Conservation (phyloP, 2,797 vertebrate species). For the Microcaecilia unicolor region DNA sequence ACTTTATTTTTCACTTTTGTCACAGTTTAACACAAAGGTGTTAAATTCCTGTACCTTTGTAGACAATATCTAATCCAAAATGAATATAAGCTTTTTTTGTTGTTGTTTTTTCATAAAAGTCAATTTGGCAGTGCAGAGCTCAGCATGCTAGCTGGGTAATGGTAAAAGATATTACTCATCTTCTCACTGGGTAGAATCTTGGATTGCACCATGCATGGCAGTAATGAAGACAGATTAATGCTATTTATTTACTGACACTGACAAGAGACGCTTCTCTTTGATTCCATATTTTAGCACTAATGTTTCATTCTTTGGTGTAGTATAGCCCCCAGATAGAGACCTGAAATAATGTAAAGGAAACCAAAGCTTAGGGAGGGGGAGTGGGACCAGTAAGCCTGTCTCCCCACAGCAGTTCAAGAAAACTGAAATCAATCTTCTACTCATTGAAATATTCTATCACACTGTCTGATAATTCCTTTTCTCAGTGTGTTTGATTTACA, state of each 20-base stretch:
- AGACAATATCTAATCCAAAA: constrained; percentile 15
- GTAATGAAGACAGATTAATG: constrained; percentile 75
- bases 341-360: constrained; percentile 22
- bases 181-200: constrained; percentile 33
- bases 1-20: not conserved
- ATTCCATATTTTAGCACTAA: constrained; percentile 35
- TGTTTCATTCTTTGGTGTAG: constrained; percentile 35
- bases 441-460: too few species aligned
- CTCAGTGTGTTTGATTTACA: too few species aligned
- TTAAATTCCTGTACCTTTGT: constrained; percentile 22
- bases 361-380: too few species aligned
- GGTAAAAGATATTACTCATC: constrained; percentile 17
- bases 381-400: too few species aligned
- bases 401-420: too few species aligned
- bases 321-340: constrained; percentile 17
- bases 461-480: too few species aligned
- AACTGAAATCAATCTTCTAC: too few species aligned
- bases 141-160: constrained; percentile 20
- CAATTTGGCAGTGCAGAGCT: constrained; percentile 16
- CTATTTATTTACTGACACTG: constrained; percentile 65
- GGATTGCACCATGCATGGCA: constrained; percentile 27
- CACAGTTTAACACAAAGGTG: constrained; percentile 15
- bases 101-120: constrained; percentile 27
- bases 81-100: constrained; percentile 8
- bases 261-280: constrained; percentile 37